These are phyloP conservation scores for Yponomeuta malinellus DNA, from an alignment of 2,888 invertebrate species.

Conservation along the genomic window DNA sequence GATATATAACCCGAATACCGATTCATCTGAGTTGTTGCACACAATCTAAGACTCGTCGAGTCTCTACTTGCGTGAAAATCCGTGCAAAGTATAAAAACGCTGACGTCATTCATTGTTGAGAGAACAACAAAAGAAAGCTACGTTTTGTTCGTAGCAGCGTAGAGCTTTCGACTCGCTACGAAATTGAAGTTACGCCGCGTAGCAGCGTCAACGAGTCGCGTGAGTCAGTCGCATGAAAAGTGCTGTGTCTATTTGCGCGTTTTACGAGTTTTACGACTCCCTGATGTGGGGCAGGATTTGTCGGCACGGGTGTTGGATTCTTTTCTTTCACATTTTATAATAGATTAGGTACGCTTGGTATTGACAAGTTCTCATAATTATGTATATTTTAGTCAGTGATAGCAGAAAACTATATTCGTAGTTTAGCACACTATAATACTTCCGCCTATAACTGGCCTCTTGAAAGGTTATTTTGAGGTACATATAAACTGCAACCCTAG, in stretches of 20 bases:
- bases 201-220: not conserved
- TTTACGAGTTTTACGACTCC: not conserved
- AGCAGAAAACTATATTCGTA: too few species aligned
- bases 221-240: not conserved
- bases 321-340: not conserved
- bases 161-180: conserved; percentile 5
- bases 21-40: too few species aligned
- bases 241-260: not conserved
- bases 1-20: too few species aligned
- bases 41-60: too few species aligned
- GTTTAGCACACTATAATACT: too few species aligned
- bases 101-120: not conserved
- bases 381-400: too few species aligned
- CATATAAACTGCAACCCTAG: too few species aligned
- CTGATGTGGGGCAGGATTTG: not conserved
- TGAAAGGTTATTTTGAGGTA: too few species aligned
- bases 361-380: too few species aligned
- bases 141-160: conserved; percentile 1
- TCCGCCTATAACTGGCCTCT: too few species aligned
- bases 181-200: conserved; percentile 2
- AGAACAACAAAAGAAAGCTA: not conserved
- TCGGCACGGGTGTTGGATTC: not conserved
- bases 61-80: not conserved
- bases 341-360: too few species aligned
- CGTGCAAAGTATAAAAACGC: not conserved